Base-by-base conservation (phyloP, 2,113 vertebrate species). In the Oriolus oriolus region DNA sequence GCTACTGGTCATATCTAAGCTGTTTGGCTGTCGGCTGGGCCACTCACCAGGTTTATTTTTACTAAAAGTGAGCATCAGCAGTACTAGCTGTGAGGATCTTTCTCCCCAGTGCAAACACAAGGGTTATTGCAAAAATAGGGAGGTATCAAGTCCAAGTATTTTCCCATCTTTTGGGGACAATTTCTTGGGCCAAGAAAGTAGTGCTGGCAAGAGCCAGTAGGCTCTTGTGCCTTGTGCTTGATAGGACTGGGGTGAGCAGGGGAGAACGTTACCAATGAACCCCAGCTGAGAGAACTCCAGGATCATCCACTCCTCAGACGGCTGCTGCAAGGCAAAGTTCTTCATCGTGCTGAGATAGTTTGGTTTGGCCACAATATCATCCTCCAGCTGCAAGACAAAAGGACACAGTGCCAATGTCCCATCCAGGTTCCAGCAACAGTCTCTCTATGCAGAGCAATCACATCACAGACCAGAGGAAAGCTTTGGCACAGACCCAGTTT, bases 341-440 rank as follows among this genome's bases (percentile, higher is more conserved):
- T 99, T 99, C 99, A 99, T 99, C 47, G 99, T 99, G 98, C 99
- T 99, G 97, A 99, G 98, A 98, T 98, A 99, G 98, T 99, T 99
- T 53, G 99, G 99, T 94, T 99, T 99, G 89, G 99, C 99, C 31
- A 99, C 98, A 12, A 99, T 99, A 93, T 99, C 99, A 18, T 99
- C 99, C 97, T 99, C 99, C 93, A 99, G 97, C 99, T 99, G 97
- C 26, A 93, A 91, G n/a, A 73, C 86, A 68, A 86, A 95, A 80
- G 66, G 71, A 87, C 76, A 71, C 35, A 92, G 65, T 76, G 50
- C 56, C 68, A 71, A 7, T 16, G 54, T 77, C 37, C 73, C 61
- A 77, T 53, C 39, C 91, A 87, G 77, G 64, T 63, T 66, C 79
- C 90, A 79, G 12, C 16, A 91, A 83, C 52, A 92, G 74, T 39